Conservation (phyloP, 1,140 invertebrate genomes). For the Hypsibius dujardini region DNA sequence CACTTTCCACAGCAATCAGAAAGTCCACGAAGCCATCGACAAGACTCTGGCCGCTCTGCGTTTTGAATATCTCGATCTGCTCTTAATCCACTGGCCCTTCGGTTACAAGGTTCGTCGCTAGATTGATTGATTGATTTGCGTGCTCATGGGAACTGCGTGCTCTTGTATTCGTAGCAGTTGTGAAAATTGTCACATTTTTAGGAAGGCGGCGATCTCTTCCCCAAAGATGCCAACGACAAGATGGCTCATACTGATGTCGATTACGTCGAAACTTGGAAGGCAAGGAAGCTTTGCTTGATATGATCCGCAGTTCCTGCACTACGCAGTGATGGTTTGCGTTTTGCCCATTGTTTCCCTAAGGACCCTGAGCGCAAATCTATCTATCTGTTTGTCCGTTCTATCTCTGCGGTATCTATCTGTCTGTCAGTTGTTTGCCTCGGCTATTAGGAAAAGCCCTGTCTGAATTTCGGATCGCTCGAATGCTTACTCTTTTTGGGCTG, state of each 20-base stretch:
- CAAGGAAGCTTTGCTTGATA: conserved; percentile 23
- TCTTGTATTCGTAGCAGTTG: conserved; percentile 27
- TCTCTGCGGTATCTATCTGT: no score
- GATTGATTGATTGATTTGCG: conserved; percentile 15
- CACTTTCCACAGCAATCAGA: conserved; percentile 45
- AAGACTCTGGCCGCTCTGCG: conserved; percentile 48
- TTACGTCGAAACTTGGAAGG: conserved; percentile 73
- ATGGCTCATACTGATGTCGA: conserved; percentile 46
- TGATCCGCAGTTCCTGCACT: background rate
- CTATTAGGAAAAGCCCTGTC: no score
- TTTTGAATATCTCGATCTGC: conserved; percentile 61
- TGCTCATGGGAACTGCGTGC: conserved; percentile 29
- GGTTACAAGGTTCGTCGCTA: conserved; percentile 44
- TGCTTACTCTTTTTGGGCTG: no score
- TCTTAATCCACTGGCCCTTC: conserved; percentile 65
- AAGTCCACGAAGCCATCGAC: conserved; percentile 43
- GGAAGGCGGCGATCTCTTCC: conserved; percentile 41
- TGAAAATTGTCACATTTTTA: conserved; percentile 24
- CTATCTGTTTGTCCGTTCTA: no score
- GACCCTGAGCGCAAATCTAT: no score
- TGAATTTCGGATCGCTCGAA: no score
- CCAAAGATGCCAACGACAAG: conserved; percentile 43
- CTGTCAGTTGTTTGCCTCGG: no score
- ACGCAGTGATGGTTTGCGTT: no score
- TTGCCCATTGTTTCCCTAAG: no score